Base-by-base conservation (phyloP, 1,140 invertebrate species). In the Neodiprion lecontei region DNA sequence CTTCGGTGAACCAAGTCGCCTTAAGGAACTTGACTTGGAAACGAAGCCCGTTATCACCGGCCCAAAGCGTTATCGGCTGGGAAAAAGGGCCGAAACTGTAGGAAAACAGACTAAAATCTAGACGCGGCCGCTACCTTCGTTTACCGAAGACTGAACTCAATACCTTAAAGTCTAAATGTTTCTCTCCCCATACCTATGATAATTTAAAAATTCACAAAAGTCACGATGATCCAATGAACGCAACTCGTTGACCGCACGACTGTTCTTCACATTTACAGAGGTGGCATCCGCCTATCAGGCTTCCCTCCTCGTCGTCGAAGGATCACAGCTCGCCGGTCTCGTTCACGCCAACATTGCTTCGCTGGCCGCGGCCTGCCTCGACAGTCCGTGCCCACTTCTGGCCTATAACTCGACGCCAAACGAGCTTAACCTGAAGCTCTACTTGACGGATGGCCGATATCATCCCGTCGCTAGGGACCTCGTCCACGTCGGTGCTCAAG, bases 381-480 rank as follows among this genome's bases (percentile, higher is more conserved):
- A 96, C 76, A 91, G 93, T 77, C 90, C 91, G 0, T 91, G 92
- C 28, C 92, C 96, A 0, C 90, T 96, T 74, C 88, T 98, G 40
- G 92, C 96, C 12, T 98, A 97, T 86, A 94, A 94, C 50, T 94
- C 93, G 87, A 90, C 92, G 67, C 89, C 90, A 11, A 90, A 89
- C 75, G 94, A 96, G 83, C 94, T 96, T 72, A 98, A 98, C 89
- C 90, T 98, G 14, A 98, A 98, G 87, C 93, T 93, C 94, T 96
- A 90, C 84, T 87, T 89, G 84, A 84, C 90, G 87, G 84, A 92
- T 79, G 89, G 88, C 73, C 91, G 84, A 91, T 88, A 91, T 74
- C 90, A 93, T 73, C 89, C 94, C 8, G 91, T 92, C 14, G 94
- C 96, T 0, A 92, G 96, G 80, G 96, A 98, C 81, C 88, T 98